phyloP scores from a whole-genome alignment of 92 coral and sea anemone species.

The Bergia sp. region DNA sequence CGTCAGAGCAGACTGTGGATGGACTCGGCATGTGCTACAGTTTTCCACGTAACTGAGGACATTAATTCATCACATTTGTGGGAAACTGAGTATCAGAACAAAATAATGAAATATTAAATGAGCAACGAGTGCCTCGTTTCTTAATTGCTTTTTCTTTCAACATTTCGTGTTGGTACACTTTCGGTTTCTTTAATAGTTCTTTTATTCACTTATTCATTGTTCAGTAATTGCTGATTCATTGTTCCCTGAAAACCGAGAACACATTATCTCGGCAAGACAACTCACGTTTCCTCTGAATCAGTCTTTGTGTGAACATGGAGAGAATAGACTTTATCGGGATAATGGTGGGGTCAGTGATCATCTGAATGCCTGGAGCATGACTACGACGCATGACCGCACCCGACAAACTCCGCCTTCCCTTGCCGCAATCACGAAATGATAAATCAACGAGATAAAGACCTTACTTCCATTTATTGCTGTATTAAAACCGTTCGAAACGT shows the following conservation, averaged over 20 bases:
- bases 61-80: background rate
- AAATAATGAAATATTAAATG: too few relatives aligned
- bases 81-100: too few relatives aligned
- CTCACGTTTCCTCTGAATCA: constrained; percentile 3
- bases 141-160: background rate
- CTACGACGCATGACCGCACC: background rate
- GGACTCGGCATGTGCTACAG: too few relatives aligned
- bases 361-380: background rate
- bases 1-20: too few relatives aligned
- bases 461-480: constrained; percentile 14
- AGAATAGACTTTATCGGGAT: background rate
- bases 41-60: background rate
- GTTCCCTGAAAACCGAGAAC: background rate
- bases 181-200: background rate
- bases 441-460: constrained; percentile 26
- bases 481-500: background rate
- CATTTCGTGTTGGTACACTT: background rate
- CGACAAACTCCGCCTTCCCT: constrained; percentile 6
- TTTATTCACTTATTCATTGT: background rate
- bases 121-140: background rate
- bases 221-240: background rate
- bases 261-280: constrained; percentile 1
- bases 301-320: background rate
- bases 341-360: background rate
- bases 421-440: background rate